Evolutionary conservation across 1,140 invertebrate species (phyloP).

Genomic region (Bradysia coprophila): DNA sequence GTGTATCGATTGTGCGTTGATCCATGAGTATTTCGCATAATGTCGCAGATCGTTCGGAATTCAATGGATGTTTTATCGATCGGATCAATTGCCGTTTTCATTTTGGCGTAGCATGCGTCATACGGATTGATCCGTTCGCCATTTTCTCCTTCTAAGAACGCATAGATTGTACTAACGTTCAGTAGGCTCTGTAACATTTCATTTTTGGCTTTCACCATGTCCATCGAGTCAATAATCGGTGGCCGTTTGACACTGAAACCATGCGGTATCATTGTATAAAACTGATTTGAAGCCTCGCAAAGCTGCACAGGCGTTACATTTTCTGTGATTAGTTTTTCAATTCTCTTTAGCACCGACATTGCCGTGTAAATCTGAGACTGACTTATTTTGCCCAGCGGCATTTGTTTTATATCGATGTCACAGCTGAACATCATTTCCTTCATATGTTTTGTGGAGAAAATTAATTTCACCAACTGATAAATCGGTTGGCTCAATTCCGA

Average conservation of each 20-base stretch:
- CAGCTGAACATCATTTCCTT: conserved; percentile 85
- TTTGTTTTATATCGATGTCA: conserved; percentile 91
- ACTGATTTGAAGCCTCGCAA: conserved; percentile 73
- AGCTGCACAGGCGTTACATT: conserved; percentile 32
- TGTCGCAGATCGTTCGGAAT: conserved; percentile 54
- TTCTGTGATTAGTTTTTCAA: conserved; percentile 43
- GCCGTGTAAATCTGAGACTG: conserved; percentile 77
- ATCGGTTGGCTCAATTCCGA: conserved; percentile 59
- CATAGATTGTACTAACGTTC: conserved; percentile 93
- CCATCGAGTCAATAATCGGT: conserved; percentile 55
- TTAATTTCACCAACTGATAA: conserved; percentile 64
- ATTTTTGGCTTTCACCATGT: conserved; percentile 67
- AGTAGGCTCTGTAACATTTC: conserved; percentile 84
- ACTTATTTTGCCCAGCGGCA: conserved; percentile 93
- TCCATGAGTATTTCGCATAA: conserved; percentile 77
- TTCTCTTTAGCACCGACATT: conserved; percentile 61
- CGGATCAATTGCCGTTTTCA: conserved; percentile 66
- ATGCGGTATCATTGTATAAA: conserved; percentile 91
- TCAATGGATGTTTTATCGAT: conserved; percentile 51
- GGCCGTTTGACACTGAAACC: conserved; percentile 75
- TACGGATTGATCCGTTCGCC: conserved; percentile 41
- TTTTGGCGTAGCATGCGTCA: conserved; percentile 72
- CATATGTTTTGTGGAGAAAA: conserved; percentile 88
- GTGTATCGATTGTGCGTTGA: conserved; percentile 59
- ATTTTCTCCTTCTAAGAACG: conserved; percentile 44